Evolutionary conservation across 2,797 vertebrate genomes (phyloP), one percentile per base, ranked within the genome.

Genomic region (Alcedo quadribrachys): DNA sequence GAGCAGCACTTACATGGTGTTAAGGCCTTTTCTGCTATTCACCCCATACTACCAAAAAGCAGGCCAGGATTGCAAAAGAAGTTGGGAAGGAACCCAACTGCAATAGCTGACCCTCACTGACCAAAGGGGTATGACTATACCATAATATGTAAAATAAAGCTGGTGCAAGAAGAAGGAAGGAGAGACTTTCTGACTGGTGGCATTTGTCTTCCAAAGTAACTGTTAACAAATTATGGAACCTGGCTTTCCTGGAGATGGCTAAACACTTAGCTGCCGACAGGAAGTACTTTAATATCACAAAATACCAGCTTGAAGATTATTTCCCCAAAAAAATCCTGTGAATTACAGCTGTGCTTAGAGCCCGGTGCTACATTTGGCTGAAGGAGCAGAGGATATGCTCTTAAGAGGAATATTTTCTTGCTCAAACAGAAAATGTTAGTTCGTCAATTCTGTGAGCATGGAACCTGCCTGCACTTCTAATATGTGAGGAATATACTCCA

Each of bases 1-100:
- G 50, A 28, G 50, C 27, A 51, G 50, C 9, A 10, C 50, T 51
- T 28, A 51, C 50, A 28, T 10, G 27, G 27, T 10, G 50, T 28
- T 27, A 15, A 50, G 7, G 37, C 4, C 9, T 58, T 48, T 89
- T 62, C 50, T 81, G 19, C 32, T 73, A 25, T 33, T 21, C 12
- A 30, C 11, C 15, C 20, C 21, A 42, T 15, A 25, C 21, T 0
- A 0, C 20, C 19, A 53, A 20, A 3, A 51, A 50, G 50, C 9
- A 28, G 27, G 27, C 50, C 16, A 6, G 25, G 27, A 15, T 11
- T 61, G 27, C 37, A 30, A 37, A 40, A 62, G 16, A 30, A 62
- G 60, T 20, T 40, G 27, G 17, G 27, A 62, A 12, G 32, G 58
- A 12, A 62, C 18, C 13, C 37, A 62, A 27, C 15, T 32, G 53